Evolutionary conservation across 1,140 invertebrate genomes (phyloP).

Genomic region (Metopolophium dirhodum): DNA sequence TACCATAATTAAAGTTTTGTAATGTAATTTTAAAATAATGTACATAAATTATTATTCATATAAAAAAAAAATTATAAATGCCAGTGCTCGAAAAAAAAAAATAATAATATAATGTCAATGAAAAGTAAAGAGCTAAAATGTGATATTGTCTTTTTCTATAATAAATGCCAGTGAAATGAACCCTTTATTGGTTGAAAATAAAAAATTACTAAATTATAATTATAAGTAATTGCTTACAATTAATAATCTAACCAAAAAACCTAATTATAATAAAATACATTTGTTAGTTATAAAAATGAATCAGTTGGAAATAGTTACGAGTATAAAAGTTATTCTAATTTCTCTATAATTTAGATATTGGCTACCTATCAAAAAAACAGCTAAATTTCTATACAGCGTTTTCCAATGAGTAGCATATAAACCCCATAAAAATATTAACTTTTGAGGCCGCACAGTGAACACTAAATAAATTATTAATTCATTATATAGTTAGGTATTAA

Average conservation of each 20-base stretch:
- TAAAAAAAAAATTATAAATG: not conserved
- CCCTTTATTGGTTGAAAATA: conserved; percentile 22
- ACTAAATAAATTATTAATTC: not conserved
- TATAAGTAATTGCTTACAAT: conserved; percentile 9
- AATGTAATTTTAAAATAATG: conserved; percentile 20
- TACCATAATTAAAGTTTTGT: conserved; percentile 18
- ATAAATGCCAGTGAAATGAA: conserved; percentile 4
- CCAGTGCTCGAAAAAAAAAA: not conserved
- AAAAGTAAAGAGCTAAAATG: not conserved
- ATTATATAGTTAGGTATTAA: conserved; percentile 30
- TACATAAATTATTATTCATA: not conserved
- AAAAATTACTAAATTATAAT: not conserved
- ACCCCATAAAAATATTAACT: conserved; percentile 18
- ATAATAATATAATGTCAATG: not conserved
- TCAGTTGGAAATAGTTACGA: not conserved
- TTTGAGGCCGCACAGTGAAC: not conserved
- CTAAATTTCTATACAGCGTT: not conserved
- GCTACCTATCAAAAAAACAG: not conserved
- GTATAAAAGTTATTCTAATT: conserved; percentile 22
- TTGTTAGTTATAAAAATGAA: not conserved
- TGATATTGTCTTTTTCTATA: not conserved
- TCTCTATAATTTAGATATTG: conserved; percentile 13
- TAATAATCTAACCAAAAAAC: not conserved
- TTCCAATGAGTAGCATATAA: not conserved
- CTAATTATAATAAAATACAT: conserved; percentile 27